phyloP scores from a whole-genome alignment of 2,888 invertebrate species.

The Drosophila sordidapex region DNA sequence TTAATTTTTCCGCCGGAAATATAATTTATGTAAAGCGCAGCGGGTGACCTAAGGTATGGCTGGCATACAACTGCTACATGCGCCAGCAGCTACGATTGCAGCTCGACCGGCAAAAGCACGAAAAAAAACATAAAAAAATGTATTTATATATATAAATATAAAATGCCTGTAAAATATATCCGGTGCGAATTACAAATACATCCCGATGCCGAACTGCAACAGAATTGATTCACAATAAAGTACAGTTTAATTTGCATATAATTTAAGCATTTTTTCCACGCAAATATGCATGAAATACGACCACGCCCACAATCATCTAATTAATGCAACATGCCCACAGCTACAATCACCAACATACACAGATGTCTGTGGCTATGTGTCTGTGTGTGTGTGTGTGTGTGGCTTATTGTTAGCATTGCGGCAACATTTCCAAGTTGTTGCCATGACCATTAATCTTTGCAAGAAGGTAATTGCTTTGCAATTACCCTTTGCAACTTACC shows the following conservation, averaged over 20 bases:
- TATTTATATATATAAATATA: not conserved
- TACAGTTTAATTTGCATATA: slow-evolving; percentile 62
- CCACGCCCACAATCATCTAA: slow-evolving; percentile 59
- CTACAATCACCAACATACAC: slow-evolving; percentile 10
- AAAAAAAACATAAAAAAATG: not conserved
- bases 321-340: slow-evolving; percentile 51
- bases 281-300: slow-evolving; percentile 57
- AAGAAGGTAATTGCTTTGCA: slow-evolving; percentile 81
- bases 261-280: slow-evolving; percentile 41
- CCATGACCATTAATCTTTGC: slow-evolving; percentile 80
- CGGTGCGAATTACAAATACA: slow-evolving; percentile 76
- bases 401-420: slow-evolving; percentile 74
- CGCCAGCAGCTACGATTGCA: slow-evolving; percentile 53
- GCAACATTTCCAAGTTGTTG: slow-evolving; percentile 80
- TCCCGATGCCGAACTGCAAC: slow-evolving; percentile 32
- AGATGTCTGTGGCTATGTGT: slow-evolving; percentile 20
- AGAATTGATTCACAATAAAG: slow-evolving; percentile 46
- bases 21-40: slow-evolving; percentile 81
- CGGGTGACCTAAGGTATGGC: slow-evolving; percentile 71
- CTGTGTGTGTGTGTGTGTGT: slow-evolving; percentile 21
- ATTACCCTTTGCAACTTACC: slow-evolving; percentile 69
- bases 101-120: slow-evolving; percentile 10
- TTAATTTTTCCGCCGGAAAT: slow-evolving; percentile 81
- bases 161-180: slow-evolving; percentile 69
- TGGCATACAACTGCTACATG: slow-evolving; percentile 12